Conservation (phyloP, 2,888 invertebrate genomes). For the Heliconius cydno region DNA sequence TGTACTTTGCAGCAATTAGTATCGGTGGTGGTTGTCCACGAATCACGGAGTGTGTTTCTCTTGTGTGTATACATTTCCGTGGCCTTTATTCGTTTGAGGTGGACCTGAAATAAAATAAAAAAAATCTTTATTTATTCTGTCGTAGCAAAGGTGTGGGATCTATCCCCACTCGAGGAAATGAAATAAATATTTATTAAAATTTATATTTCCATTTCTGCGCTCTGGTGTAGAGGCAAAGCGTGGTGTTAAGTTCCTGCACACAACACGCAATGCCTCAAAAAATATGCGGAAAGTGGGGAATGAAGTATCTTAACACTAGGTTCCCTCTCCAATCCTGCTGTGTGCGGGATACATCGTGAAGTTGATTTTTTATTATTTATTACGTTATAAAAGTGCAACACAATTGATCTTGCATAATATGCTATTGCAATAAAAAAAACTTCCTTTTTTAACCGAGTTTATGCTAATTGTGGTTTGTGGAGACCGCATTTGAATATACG, state of each 20-base stretch:
- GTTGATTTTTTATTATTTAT: conserved; percentile 38
- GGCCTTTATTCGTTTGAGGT: conserved; percentile 65
- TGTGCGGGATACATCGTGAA: too few species aligned
- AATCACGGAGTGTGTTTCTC: conserved; percentile 70
- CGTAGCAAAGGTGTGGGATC: too few species aligned
- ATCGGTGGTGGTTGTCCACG: conserved; percentile 53
- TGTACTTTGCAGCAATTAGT: conserved; percentile 61
- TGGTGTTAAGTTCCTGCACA: too few species aligned
- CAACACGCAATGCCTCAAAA: too few species aligned
- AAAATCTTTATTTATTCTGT: conserved; percentile 38
- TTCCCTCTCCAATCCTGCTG: too few species aligned
- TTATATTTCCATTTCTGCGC: too few species aligned
- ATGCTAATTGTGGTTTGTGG: conserved; percentile 79
- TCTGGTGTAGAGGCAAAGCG: too few species aligned
- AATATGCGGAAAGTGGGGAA: too few species aligned
- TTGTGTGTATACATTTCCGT: conserved; percentile 79
- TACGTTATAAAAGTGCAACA: conserved; percentile 28
- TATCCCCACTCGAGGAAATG: neutral
- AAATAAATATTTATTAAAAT: conserved; percentile 39
- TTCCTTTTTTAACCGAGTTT: conserved; percentile 55
- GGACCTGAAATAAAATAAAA: conserved; percentile 70
- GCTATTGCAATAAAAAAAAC: conserved; percentile 56
- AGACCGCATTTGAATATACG: conserved; percentile 73
- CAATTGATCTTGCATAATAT: conserved; percentile 53
- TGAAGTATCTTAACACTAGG: too few species aligned